Conservation (phyloP, 2,888 invertebrate genomes). For the Megastigmus dorsalis region DNA sequence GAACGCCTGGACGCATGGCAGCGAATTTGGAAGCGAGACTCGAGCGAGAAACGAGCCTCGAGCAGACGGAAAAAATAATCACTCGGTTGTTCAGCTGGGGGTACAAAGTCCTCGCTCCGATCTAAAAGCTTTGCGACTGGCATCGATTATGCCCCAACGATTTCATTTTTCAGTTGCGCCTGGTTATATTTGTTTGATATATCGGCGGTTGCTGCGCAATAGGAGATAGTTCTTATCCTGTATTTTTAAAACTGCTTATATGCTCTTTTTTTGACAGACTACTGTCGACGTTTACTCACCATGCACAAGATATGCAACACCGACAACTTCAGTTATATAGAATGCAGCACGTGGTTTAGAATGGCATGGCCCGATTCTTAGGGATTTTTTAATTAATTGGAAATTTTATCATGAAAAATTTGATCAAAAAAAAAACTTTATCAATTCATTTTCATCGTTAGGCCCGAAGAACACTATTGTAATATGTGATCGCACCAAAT, state of each 20-base stretch:
- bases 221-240: neutral
- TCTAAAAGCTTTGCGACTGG: neutral
- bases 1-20: neutral
- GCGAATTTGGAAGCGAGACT: neutral
- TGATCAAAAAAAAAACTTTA: too few species aligned
- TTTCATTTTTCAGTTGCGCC: neutral
- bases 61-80: neutral
- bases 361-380: conserved; percentile 8
- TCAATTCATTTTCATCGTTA: too few species aligned
- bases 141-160: neutral
- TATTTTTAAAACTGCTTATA: neutral
- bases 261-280: neutral
- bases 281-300: too few species aligned
- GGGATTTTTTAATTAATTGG: conserved; percentile 23
- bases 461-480: too few species aligned
- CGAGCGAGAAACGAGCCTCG: neutral
- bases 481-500: too few species aligned
- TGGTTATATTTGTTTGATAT: neutral
- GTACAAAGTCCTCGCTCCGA: too few species aligned
- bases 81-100: too few species aligned
- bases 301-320: conserved; percentile 54
- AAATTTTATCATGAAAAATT: too few species aligned
- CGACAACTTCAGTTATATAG: conserved; percentile 55
- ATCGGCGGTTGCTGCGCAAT: neutral
- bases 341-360: conserved; percentile 61